These are phyloP conservation scores for Reticulitermes speratus DNA, from an alignment of 1,140 invertebrate genomes.

Conservation along the genomic window DNA sequence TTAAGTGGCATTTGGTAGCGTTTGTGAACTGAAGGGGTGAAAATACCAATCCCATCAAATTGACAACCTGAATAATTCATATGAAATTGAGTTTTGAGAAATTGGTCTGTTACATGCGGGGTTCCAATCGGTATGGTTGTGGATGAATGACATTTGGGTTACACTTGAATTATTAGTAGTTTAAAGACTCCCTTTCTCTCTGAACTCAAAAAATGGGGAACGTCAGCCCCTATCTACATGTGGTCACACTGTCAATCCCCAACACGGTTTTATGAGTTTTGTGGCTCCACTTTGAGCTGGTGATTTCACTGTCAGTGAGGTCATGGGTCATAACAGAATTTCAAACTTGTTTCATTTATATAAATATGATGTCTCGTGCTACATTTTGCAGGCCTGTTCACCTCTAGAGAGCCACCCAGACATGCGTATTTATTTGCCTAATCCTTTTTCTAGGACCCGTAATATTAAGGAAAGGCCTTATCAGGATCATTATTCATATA, in stretches of 20 bases:
- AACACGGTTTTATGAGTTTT: slow-evolving; percentile 9
- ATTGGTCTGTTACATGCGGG: slow-evolving; percentile 17
- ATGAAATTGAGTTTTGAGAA: slow-evolving; percentile 17
- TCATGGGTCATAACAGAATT: not conserved
- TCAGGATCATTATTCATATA: no score
- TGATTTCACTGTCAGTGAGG: not conserved
- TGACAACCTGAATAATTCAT: slow-evolving; percentile 13
- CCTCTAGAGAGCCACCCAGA: no score
- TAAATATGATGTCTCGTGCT: no score
- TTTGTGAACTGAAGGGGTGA: slow-evolving; percentile 17
- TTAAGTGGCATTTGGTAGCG: slow-evolving; percentile 2
- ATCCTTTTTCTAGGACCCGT: no score
- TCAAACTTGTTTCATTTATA: not conserved
- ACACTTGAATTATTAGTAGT: not conserved
- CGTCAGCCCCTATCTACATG: not conserved
- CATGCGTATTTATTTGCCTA: no score
- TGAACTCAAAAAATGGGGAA: not conserved
- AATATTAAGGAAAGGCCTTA: no score
- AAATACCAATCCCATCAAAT: not conserved
- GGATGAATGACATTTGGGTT: slow-evolving; percentile 11
- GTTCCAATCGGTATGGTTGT: not conserved
- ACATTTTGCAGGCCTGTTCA: no score
- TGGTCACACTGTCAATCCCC: not conserved
- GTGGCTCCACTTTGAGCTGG: not conserved
- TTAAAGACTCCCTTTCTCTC: not conserved